phyloP scores from a whole-genome alignment of 1,140 invertebrate genomes.

The Rhopalosiphum maidis region DNA sequence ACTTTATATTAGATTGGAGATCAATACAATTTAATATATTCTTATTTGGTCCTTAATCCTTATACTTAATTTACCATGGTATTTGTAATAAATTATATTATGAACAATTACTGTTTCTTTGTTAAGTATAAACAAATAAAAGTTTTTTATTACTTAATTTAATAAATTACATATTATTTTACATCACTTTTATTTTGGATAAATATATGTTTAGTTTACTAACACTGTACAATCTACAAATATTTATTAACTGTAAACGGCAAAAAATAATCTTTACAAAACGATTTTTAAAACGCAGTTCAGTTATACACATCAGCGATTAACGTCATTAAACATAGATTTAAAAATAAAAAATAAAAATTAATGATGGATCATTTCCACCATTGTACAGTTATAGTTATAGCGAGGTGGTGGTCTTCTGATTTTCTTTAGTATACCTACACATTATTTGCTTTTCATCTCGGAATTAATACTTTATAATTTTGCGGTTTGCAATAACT shows the following conservation, averaged over 20 bases:
- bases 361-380: slow-evolving; percentile 13
- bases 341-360: neutral
- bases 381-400: neutral
- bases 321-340: slow-evolving; percentile 37
- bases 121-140: neutral
- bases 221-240: neutral
- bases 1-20: neutral
- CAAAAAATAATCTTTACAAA: neutral
- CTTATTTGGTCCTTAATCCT: neutral
- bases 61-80: neutral
- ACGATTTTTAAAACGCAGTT: slow-evolving; percentile 40
- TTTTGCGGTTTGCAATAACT: neutral
- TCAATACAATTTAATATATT: neutral
- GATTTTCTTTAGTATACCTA: neutral
- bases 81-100: neutral
- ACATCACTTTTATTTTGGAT: neutral
- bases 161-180: neutral
- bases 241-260: neutral
- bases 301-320: neutral
- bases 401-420: neutral
- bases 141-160: neutral
- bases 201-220: neutral
- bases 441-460: neutral
- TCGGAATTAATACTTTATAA: neutral
- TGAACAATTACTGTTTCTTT: neutral